These are phyloP conservation scores for Chondrosia reniformis DNA, from an alignment of 37 sponge, comb jelly and placozoan genomes.

Conservation along the genomic window DNA sequence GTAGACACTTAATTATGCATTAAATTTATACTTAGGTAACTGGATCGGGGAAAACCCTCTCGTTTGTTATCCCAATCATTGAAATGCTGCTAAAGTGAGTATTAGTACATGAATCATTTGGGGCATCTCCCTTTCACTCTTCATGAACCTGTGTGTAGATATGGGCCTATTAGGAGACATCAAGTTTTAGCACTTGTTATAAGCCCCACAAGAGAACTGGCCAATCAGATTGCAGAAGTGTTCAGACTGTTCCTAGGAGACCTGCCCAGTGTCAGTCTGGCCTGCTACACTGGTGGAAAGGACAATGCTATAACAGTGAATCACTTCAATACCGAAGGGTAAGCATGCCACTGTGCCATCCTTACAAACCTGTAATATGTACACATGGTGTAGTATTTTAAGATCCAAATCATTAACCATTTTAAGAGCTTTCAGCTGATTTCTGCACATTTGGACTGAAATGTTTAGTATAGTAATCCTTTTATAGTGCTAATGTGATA, in stretches of 20 bases:
- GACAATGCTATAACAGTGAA: conserved; percentile 36
- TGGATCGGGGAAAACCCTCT: conserved; percentile 95
- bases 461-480: background rate
- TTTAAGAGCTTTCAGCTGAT: too few species aligned
- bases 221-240: conserved; percentile 81
- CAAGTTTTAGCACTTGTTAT: conserved; percentile 53
- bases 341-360: background rate
- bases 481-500: conserved; percentile 42
- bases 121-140: background rate
- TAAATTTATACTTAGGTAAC: conserved; percentile 61
- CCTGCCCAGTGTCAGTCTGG: conserved; percentile 21
- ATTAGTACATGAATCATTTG: background rate
- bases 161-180: background rate
- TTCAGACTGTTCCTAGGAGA: conserved; percentile 39
- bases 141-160: background rate
- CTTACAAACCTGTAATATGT: too few species aligned
- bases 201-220: conserved; percentile 95
- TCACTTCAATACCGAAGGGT: conserved; percentile 18
- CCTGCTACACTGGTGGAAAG: conserved; percentile 69
- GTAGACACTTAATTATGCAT: too few species aligned
- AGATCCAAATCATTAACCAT: too few species aligned
- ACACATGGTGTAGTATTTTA: too few species aligned
- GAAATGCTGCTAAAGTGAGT: conserved; percentile 53
- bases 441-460: background rate
- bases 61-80: conserved; percentile 91